Base-by-base conservation (phyloP, 2,888 invertebrate genomes). In the Caenorhabditis macrosperma region DNA sequence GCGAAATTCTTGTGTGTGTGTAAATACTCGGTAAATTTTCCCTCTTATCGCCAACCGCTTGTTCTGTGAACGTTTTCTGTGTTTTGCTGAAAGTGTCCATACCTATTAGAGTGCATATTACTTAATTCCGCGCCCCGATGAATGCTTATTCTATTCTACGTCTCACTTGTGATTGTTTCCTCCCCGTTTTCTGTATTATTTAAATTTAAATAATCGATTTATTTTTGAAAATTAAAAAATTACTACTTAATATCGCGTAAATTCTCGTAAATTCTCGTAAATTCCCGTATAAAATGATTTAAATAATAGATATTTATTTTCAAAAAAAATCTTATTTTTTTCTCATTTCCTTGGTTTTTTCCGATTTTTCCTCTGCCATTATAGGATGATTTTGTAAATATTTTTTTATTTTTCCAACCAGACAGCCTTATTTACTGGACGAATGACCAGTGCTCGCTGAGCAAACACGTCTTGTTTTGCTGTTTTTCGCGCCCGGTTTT, bases 31-130 rank as follows among this genome's bases (percentile, higher is more conserved):
- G 38, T 20, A 24, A 22, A 60, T 50, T 50, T 20, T 1, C 33
- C 20, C 28, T 30, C 0, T 57, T 57, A 35, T 41, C 41, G 59
- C 41, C 41, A 59, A 63, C 15, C 6, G 10, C 55, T 24, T 44
- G 38, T 68, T 33, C 35, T 46, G 33, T 68, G 35, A 30, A 55
- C 55, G 35, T 61, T 61, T 33, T 61, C 22, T 61, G 44, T 46
- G 28, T 44, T 15, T 46, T 22, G n/a, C n/a, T n/a, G n/a, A 15
- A 9, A 15, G 52, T n/a, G 26, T 52, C 15, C 26, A 26, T 24
- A 48, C 41, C 17, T n/a, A n/a, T n/a, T 38, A 9, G 10, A 55
- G 26, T 55, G 55, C 35, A 55, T 55, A 33, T n/a, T 55, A 20
- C 20, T 24, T 33, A 12, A 10, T 15, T 10, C 20, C 5, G 15